Evolutionary conservation across 2,888 invertebrate genomes (phyloP).

Genomic region (Agriopis leucophaearia): DNA sequence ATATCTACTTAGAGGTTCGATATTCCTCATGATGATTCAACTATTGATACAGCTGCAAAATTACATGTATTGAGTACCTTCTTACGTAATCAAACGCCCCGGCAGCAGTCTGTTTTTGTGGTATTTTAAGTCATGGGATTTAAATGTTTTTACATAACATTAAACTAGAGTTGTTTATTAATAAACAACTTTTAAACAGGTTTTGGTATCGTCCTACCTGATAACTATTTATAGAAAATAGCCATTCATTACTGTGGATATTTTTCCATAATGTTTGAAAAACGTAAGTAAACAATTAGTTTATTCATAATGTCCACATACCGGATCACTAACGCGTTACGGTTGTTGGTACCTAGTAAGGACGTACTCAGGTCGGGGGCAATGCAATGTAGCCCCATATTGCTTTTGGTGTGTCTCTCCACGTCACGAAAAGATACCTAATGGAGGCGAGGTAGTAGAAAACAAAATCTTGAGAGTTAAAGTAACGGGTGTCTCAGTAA

Average conservation of each 20-base stretch:
- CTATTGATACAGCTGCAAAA: too few relatives aligned
- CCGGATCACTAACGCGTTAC: neutral
- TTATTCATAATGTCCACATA: neutral
- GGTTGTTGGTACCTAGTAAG: neutral
- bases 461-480: too few relatives aligned
- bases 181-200: too few relatives aligned
- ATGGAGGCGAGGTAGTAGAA: too few relatives aligned
- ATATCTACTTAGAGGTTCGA: too few relatives aligned
- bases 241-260: neutral
- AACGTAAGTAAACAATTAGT: neutral
- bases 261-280: constrained; percentile 4
- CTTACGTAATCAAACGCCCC: too few relatives aligned
- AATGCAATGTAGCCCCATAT: neutral
- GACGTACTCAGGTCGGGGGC: constrained; percentile 13
- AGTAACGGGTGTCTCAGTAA: too few relatives aligned
- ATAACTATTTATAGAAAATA: constrained; percentile 1
- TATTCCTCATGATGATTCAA: too few relatives aligned
- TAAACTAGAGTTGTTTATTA: neutral
- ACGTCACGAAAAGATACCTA: too few relatives aligned
- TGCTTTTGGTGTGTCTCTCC: neutral
- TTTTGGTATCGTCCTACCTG: neutral
- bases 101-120: too few relatives aligned
- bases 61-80: too few relatives aligned
- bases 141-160: neutral
- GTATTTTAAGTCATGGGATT: neutral